Percentiles rank a stretch among this genome's conserved stretches.
These are phyloP conservation scores for Takifugu rubripes DNA, from an alignment of 2,797 vertebrate genomes.

Conservation along the genomic window DNA sequence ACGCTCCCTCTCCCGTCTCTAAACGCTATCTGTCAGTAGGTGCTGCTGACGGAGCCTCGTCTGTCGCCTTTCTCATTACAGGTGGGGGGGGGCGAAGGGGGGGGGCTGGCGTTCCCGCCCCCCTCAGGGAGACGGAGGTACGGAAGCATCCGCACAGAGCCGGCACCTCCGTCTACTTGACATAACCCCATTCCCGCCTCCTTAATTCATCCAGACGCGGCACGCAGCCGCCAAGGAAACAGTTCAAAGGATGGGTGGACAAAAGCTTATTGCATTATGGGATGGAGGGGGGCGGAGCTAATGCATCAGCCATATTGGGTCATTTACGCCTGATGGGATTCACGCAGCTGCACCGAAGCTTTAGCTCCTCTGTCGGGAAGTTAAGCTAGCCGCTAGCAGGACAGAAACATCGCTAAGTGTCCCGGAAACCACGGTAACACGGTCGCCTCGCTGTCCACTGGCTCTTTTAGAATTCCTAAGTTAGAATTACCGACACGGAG, in stretches of 20 bases:
- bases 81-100: slow-evolving; percentile 45
- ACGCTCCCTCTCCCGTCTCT: slow-evolving; percentile 57
- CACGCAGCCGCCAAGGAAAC: slow-evolving; percentile 64
- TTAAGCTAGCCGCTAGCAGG: too few species aligned
- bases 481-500: too few species aligned
- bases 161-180: slow-evolving; percentile 70
- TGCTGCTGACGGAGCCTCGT: slow-evolving; percentile 62
- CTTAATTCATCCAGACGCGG: slow-evolving; percentile 69
- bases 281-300: slow-evolving; percentile 43
- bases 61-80: slow-evolving; percentile 67
- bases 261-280: slow-evolving; percentile 69
- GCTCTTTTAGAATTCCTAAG: too few species aligned
- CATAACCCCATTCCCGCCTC: slow-evolving; percentile 71
- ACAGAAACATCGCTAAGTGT: too few species aligned
- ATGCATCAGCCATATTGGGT: slow-evolving; percentile 60
- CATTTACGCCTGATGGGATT: slow-evolving; percentile 17
- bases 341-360: too few species aligned
- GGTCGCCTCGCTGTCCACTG: too few species aligned
- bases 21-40: slow-evolving; percentile 66
- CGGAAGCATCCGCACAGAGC: slow-evolving; percentile 61
- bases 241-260: slow-evolving; percentile 71
- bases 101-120: slow-evolving; percentile 47
- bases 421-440: too few species aligned
- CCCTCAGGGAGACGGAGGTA: slow-evolving; percentile 69
- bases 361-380: too few species aligned